Percentiles rank a stretch among this genome's conserved stretches.
These are phyloP conservation scores for Agrotis exclamationis DNA, from an alignment of 2,888 invertebrate species.

Conservation along the genomic window DNA sequence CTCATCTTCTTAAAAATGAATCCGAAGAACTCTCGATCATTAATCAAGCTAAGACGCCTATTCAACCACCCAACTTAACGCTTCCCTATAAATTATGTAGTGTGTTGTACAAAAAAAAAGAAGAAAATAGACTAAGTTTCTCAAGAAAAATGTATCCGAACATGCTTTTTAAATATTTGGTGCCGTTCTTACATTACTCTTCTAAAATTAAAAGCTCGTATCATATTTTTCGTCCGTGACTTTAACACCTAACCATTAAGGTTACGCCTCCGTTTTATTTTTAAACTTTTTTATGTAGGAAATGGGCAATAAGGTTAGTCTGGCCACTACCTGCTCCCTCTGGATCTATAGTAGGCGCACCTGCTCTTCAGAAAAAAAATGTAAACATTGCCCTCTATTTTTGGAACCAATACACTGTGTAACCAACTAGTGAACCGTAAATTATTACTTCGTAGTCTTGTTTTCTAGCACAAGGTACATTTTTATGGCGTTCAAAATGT, in stretches of 20 bases:
- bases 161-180: constrained; percentile 48
- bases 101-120: constrained; percentile 69
- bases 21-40: constrained; percentile 76
- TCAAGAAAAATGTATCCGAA: constrained; percentile 51
- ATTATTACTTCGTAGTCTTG: constrained; percentile 77
- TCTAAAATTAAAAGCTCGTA: constrained; percentile 68
- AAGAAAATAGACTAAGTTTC: constrained; percentile 39
- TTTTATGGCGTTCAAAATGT: constrained; percentile 64
- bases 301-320: constrained; percentile 83
- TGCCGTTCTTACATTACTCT: constrained; percentile 58
- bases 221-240: constrained; percentile 72
- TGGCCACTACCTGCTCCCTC: constrained; percentile 79
- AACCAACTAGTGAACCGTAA: constrained; percentile 76
- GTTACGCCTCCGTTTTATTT: constrained; percentile 74
- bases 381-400: constrained; percentile 82
- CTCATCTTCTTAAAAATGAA: constrained; percentile 74
- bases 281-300: constrained; percentile 82
- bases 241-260: constrained; percentile 79
- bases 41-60: constrained; percentile 80
- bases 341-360: constrained; percentile 76
- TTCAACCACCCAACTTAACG: constrained; percentile 74
- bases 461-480: constrained; percentile 65
- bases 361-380: constrained; percentile 88
- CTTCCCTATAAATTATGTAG: constrained; percentile 77
- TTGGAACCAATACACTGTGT: constrained; percentile 74